Evolutionary conservation across 2,888 invertebrate species (phyloP).

Genomic region (Sabatieria punctata): DNA sequence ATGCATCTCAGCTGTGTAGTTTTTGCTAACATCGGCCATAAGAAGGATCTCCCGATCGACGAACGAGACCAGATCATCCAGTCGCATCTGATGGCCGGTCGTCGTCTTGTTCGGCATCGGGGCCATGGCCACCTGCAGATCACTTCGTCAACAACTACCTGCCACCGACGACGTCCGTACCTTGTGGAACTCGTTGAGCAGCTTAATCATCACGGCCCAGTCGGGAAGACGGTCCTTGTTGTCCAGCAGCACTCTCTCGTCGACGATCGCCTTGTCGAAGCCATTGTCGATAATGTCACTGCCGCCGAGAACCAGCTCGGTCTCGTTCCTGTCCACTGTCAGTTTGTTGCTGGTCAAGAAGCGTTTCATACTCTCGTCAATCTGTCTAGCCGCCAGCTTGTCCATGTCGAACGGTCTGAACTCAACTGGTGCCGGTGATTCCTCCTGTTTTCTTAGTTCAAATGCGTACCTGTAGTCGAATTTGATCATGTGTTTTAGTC

Average conservation of each 20-base stretch:
- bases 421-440: slow-evolving; percentile 1
- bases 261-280: slow-evolving; percentile 16
- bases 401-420: slow-evolving; percentile 12
- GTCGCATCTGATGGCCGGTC: neutral
- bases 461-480: slow-evolving; percentile 14
- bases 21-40: neutral
- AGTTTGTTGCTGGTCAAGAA: slow-evolving; percentile 14
- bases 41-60: slow-evolving; percentile 6
- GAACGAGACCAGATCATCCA: slow-evolving; percentile 9
- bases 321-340: slow-evolving; percentile 14
- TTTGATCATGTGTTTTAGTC: slow-evolving; percentile 12
- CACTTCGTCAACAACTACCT: neutral
- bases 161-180: neutral
- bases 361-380: slow-evolving; percentile 17
- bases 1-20: slow-evolving; percentile 10
- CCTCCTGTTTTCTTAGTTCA: neutral
- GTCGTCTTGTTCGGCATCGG: neutral
- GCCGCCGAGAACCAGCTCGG: slow-evolving; percentile 14
- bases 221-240: slow-evolving; percentile 15
- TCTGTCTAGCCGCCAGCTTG: slow-evolving; percentile 13
- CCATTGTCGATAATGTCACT: slow-evolving; percentile 18
- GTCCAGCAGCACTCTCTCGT: slow-evolving; percentile 11
- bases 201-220: slow-evolving; percentile 17
- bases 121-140: neutral
- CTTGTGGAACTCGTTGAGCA: slow-evolving; percentile 14